Evolutionary conservation across 2,113 vertebrate genomes (phyloP).

Genomic region (Catagonus wagneri): DNA sequence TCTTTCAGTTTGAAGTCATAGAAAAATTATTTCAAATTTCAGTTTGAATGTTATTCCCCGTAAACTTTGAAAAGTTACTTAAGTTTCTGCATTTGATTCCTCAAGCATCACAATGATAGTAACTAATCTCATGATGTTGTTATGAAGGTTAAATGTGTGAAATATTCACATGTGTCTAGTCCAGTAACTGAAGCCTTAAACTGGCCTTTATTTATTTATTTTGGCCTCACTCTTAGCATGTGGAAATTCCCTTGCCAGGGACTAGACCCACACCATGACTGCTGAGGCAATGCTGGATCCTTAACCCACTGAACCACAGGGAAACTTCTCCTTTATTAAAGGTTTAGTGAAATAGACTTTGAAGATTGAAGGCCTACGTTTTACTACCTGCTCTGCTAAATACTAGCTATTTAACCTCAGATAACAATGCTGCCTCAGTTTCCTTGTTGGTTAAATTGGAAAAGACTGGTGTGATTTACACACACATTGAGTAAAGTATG

Average conservation of each 20-base stretch:
- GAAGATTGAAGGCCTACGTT: neutral
- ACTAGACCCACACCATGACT: too few relatives aligned
- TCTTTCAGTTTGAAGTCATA: neutral
- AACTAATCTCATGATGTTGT: neutral
- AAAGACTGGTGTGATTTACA: neutral
- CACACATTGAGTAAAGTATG: neutral
- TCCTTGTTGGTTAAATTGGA: neutral
- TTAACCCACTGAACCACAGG: too few relatives aligned
- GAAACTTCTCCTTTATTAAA: too few relatives aligned
- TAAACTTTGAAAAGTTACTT: neutral
- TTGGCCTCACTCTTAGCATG: too few relatives aligned
- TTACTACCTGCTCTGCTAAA: neutral
- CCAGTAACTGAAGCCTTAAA: neutral
- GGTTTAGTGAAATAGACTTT: neutral
- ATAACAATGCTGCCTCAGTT: neutral
- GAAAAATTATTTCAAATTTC: neutral
- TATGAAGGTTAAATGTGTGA: neutral
- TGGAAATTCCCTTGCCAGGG: too few relatives aligned
- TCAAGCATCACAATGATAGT: neutral
- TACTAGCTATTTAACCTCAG: neutral
- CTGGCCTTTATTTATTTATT: neutral
- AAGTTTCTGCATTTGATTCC: neutral
- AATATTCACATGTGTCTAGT: neutral
- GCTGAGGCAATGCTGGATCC: too few relatives aligned
- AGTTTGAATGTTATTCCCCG: neutral